Conservation (phyloP, 2,113 vertebrate genomes). For the Paramisgurnus dabryanus region DNA sequence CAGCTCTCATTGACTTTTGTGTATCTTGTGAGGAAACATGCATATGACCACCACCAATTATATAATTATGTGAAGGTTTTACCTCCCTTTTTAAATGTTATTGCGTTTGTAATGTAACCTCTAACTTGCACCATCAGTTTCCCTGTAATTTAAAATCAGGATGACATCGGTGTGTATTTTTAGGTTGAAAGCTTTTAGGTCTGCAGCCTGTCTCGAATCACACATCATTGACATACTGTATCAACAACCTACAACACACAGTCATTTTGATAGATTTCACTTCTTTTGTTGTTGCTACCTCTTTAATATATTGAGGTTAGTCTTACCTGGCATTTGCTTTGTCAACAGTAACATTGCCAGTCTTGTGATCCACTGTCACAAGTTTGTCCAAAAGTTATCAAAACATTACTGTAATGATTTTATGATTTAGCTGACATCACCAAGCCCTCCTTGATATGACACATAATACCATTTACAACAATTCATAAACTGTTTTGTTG, state of each 20-base stretch:
- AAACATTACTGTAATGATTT: too few species aligned
- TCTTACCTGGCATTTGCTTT: background rate
- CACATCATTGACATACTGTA: background rate
- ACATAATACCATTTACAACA: background rate
- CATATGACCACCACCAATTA: too few species aligned
- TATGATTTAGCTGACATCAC: background rate
- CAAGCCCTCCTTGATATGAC: too few species aligned
- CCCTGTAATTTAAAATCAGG: too few species aligned
- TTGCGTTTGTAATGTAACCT: background rate
- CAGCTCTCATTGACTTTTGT: too few species aligned
- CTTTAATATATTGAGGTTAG: background rate
- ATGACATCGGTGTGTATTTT: too few species aligned
- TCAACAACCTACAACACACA: background rate
- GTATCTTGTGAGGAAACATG: too few species aligned
- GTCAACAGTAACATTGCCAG: background rate
- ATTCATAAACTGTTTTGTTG: background rate
- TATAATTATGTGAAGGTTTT: too few species aligned
- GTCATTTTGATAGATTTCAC: background rate
- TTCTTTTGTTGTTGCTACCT: slow-evolving; percentile 8
- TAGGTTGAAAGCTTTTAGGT: background rate
- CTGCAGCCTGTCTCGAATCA: background rate
- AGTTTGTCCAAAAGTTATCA: too few species aligned
- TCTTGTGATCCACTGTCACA: background rate
- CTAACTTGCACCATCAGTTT: background rate
- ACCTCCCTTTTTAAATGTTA: too few species aligned